A percentile compares a stretch with the other conserved stretches of the same genome.
These are phyloP conservation scores for Drosophila austrosaltans DNA, from an alignment of 2,888 invertebrate species.

Conservation along the genomic window DNA sequence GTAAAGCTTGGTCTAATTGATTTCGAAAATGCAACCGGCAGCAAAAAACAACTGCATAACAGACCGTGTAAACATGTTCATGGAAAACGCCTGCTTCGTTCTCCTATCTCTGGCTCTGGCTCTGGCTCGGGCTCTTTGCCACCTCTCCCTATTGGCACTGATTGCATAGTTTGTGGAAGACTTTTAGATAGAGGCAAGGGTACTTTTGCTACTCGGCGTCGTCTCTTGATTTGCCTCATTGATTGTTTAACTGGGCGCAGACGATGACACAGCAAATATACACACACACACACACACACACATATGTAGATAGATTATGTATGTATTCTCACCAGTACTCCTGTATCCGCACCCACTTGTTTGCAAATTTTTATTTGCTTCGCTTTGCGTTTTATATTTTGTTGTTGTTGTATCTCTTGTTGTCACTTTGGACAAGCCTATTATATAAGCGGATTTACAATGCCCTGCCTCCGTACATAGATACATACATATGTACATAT, in stretches of 20 bases:
- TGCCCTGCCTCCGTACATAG: conserved; percentile 30
- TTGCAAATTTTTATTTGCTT: conserved; percentile 70
- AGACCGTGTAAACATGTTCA: conserved; percentile 54
- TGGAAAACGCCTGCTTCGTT: conserved; percentile 28
- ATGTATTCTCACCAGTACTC: conserved; percentile 6
- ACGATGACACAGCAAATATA: conserved; percentile 27
- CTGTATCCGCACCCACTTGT: conserved; percentile 35
- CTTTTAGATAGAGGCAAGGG: conserved; percentile 28
- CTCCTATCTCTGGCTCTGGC: neutral
- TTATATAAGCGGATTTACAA: conserved; percentile 36
- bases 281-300: neutral
- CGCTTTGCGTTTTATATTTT: conserved; percentile 43
- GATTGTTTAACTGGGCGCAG: conserved; percentile 63
- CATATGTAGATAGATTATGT: neutral
- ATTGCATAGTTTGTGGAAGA: neutral
- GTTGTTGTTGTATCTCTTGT: conserved; percentile 22
- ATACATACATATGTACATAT: neutral
- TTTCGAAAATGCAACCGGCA: conserved; percentile 51
- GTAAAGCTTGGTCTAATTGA: conserved; percentile 63
- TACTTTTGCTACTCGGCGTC: conserved; percentile 17
- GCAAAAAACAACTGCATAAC: conserved; percentile 21
- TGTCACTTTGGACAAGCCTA: conserved; percentile 23
- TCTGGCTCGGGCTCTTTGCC: neutral
- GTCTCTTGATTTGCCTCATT: conserved; percentile 51
- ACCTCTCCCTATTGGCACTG: conserved; percentile 1